Evolutionary conservation across 2,888 invertebrate genomes (phyloP), one percentile per base, ranked within the genome.

Genomic region (Parascotia fuliginaria): DNA sequence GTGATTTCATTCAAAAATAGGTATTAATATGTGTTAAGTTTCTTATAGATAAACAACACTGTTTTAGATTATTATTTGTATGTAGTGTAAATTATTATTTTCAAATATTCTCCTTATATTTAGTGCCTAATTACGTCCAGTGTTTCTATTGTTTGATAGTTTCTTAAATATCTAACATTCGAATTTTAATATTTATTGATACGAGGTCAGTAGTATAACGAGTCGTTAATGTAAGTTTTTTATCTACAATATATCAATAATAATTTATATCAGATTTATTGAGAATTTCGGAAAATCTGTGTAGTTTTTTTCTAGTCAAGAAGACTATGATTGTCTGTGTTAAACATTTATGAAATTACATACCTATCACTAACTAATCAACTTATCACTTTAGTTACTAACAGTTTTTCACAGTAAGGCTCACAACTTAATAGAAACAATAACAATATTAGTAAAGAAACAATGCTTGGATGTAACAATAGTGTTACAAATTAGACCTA

Each of bases 241-340:
- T 70, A 67, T 72, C 67, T 75, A 77, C 75, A 75, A 75, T 73
- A 74, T 67, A 71, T 77, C 60, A 65, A 62, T 68, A 62, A 75
- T 74, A 76, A 66, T 67, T 65, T 77, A 69, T 73, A 70, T 75
- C 83, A 83, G 81, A 82, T 83, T 83, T 79, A 70, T 76, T 75
- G 75, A 76, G 65, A 63, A 71, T 76, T 76, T 74, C 70, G 71
- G 71, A 75, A 73, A 83, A 83, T 83, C 81, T 83, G 81, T 84
- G 75, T 85, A 83, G 79, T 82, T 76, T 80, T n/a, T 88, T 87
- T 91, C 91, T 91, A 90, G 91, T 91, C 90, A 89, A n/a, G 73
- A 78, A 79, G 87, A 89, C 88, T 89, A 89, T 79, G 78, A 84
- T 85, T 83, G 85, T 88, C 83, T 87, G 77, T 83, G 78, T 84